phyloP scores from a whole-genome alignment of 2,113 vertebrate genomes.

The Cairina moschata region DNA sequence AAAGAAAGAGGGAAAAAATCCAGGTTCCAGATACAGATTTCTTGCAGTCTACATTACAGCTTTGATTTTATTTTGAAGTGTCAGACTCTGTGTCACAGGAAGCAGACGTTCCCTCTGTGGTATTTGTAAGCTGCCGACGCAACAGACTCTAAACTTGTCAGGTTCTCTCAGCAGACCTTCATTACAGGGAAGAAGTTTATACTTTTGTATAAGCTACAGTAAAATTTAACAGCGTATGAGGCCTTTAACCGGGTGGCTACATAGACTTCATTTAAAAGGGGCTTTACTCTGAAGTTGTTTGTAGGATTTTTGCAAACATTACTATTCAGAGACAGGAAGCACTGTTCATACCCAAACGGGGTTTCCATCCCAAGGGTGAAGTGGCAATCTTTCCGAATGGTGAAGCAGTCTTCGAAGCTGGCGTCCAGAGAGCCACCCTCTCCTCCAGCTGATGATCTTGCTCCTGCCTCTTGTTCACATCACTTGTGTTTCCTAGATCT shows the following conservation, averaged over 20 bases:
- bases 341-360: not conserved
- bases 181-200: not conserved
- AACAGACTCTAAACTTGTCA: not conserved
- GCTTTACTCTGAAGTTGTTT: not conserved
- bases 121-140: not conserved
- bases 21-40: not conserved
- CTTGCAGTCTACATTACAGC: constrained; percentile 24
- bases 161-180: not conserved
- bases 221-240: not conserved
- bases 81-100: constrained; percentile 50
- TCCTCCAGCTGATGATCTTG: not conserved
- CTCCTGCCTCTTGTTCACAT: not conserved
- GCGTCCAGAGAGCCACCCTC: not conserved
- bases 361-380: not conserved
- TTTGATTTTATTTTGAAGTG: constrained; percentile 42
- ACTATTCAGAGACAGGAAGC: not conserved
- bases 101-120: not conserved
- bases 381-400: rapidly evolving
- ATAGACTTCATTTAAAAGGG: not conserved
- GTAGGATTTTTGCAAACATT: not conserved
- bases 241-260: not conserved
- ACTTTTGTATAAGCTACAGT: not conserved
- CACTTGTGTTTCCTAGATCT: not conserved
- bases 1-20: not conserved
- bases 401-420: not conserved